Evolutionary conservation across 2,888 invertebrate species (phyloP).

Genomic region (Lampropteryx suffumata): DNA sequence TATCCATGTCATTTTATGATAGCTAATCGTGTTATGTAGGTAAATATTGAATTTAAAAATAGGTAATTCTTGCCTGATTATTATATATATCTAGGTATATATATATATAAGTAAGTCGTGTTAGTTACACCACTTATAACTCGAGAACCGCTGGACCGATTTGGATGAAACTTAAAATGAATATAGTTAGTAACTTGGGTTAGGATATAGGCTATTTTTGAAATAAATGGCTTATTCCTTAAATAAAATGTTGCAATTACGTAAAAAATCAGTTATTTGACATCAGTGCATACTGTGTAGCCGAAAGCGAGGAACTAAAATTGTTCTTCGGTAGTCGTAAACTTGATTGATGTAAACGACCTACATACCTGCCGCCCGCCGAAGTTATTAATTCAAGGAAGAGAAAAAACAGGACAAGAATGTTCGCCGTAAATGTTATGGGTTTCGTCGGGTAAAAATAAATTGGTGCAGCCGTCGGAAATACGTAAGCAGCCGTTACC

Average conservation of each 20-base stretch:
- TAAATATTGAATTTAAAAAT: conserved; percentile 4
- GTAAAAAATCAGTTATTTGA: too few species aligned
- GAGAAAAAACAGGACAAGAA: conserved; percentile 36
- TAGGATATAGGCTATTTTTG: too few species aligned
- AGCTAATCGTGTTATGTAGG: neutral
- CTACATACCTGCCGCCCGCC: conserved; percentile 42
- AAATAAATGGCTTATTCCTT: neutral
- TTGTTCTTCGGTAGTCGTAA: conserved; percentile 40
- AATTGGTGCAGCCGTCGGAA: conserved; percentile 4
- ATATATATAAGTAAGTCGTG: too few species aligned
- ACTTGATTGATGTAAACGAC: conserved; percentile 65
- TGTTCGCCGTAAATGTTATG: conserved; percentile 1
- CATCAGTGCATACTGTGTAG: neutral
- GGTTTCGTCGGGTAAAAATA: conserved; percentile 6
- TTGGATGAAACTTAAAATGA: too few species aligned
- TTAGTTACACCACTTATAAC: too few species aligned
- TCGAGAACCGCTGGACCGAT: too few species aligned
- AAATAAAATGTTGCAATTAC: neutral
- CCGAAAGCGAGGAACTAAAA: conserved; percentile 19
- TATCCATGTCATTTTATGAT: conserved; percentile 2
- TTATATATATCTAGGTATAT: too few species aligned
- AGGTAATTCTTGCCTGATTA: too few species aligned
- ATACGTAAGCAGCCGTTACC: neutral
- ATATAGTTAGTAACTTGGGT: too few species aligned
- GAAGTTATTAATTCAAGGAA: conserved; percentile 55